These are phyloP conservation scores for Therioaphis trifolii DNA, from an alignment of 2,888 invertebrate species.

Conservation along the genomic window DNA sequence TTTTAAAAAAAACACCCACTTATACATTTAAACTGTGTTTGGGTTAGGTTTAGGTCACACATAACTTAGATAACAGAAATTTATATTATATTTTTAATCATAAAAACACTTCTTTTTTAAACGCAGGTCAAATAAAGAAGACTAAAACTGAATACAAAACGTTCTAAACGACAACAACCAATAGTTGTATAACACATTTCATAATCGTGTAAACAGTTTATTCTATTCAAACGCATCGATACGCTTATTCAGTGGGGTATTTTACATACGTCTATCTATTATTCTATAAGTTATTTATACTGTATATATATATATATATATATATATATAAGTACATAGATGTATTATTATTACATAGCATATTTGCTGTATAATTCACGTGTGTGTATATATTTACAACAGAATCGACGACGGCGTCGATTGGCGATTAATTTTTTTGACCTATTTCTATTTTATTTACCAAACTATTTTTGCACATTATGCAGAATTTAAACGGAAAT, in stretches of 20 bases:
- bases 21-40: constrained; percentile 1
- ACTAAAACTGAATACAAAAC: no score
- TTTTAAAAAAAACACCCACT: constrained; percentile 28
- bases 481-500: constrained; percentile 57
- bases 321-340: not conserved
- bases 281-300: no score
- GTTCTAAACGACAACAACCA: no score
- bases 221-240: no score
- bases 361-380: not conserved
- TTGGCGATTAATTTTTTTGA: constrained; percentile 11
- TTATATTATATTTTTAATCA: not conserved
- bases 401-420: not conserved
- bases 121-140: no score
- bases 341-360: constrained; percentile 14
- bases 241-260: no score
- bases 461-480: constrained; percentile 47
- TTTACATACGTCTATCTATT: no score
- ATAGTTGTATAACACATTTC: not conserved
- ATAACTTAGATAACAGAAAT: constrained; percentile 4
- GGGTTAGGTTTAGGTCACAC: constrained; percentile 37
- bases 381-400: not conserved
- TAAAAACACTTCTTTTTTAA: no score
- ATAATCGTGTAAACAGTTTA: no score
- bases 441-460: constrained; percentile 32
- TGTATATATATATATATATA: no score